Evolutionary conservation across 2,113 vertebrate genomes (phyloP).

Genomic region (Ameiurus melas): DNA sequence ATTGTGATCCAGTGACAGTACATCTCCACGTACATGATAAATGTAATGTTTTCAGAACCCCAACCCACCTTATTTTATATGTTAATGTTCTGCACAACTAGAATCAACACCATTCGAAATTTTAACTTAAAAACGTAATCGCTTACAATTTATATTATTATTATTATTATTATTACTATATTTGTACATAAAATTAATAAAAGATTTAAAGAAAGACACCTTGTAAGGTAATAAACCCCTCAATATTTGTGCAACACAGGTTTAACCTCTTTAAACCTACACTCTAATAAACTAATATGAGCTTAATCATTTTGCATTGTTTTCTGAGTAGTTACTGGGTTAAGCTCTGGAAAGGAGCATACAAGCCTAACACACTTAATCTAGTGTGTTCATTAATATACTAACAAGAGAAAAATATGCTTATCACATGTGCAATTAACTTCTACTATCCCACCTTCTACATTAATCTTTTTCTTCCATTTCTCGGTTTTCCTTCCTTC

Average conservation of each 20-base stretch:
- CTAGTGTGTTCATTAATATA: constrained; percentile 37
- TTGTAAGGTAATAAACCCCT: constrained; percentile 17
- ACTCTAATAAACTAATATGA: background rate
- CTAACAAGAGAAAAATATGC: constrained; percentile 64
- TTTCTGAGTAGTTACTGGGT: background rate
- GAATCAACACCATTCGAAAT: background rate
- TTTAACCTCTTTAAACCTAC: background rate
- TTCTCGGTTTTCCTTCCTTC: background rate
- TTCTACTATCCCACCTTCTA: background rate
- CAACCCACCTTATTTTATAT: background rate
- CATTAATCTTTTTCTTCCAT: background rate
- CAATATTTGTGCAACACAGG: background rate
- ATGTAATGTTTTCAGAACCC: background rate
- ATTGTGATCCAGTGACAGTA: constrained; percentile 19
- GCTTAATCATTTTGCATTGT: background rate
- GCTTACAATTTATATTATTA: background rate
- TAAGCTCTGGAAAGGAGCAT: background rate
- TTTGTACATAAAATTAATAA: background rate
- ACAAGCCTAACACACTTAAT: background rate
- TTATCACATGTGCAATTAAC: constrained; percentile 42
- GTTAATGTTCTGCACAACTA: background rate
- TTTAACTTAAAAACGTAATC: background rate
- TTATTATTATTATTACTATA: background rate
- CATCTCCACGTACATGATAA: background rate
- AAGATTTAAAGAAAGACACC: constrained; percentile 8